phyloP scores from a whole-genome alignment of 2,113 vertebrate genomes.

The Thalassoma bifasciatum region DNA sequence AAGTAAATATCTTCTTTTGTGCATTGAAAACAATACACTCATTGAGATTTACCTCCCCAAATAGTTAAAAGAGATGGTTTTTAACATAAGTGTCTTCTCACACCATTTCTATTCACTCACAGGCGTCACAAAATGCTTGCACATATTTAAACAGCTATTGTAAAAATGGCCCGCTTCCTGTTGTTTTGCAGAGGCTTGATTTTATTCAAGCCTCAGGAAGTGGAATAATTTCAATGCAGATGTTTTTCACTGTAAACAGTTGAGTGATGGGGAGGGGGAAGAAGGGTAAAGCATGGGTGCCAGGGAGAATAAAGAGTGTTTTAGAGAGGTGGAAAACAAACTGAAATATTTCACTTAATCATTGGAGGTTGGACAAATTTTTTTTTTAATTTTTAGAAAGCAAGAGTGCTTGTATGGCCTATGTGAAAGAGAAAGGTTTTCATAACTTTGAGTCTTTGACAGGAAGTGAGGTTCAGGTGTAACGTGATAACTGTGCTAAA shows the following conservation, averaged over 20 bases:
- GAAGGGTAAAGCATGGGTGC: slow-evolving; percentile 57
- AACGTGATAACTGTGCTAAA: background rate
- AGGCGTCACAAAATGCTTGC: slow-evolving; percentile 70
- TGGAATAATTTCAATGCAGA: slow-evolving; percentile 87
- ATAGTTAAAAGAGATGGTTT: slow-evolving; percentile 65
- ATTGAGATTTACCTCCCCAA: slow-evolving; percentile 36
- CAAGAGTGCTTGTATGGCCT: background rate
- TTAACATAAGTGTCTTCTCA: slow-evolving; percentile 61
- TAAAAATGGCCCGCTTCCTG: slow-evolving; percentile 86
- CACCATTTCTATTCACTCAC: slow-evolving; percentile 65
- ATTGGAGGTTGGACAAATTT: background rate
- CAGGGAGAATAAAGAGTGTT: slow-evolving; percentile 55
- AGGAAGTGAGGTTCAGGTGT: no score
- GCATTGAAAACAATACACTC: background rate
- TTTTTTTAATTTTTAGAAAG: slow-evolving; percentile 43
- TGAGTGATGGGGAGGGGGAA: slow-evolving; percentile 61
- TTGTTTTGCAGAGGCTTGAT: slow-evolving; percentile 83
- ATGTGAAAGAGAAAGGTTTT: background rate
- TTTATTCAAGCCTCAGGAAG: slow-evolving; percentile 86
- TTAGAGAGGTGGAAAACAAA: slow-evolving; percentile 59
- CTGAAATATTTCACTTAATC: slow-evolving; percentile 45
- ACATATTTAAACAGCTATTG: slow-evolving; percentile 83
- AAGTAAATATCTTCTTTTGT: background rate
- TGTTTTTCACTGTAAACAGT: slow-evolving; percentile 86
- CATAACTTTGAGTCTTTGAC: slow-evolving; percentile 12